These are phyloP conservation scores for Sinopyrophorus schimmeli DNA, from an alignment of 2,888 invertebrate genomes.

Conservation along the genomic window DNA sequence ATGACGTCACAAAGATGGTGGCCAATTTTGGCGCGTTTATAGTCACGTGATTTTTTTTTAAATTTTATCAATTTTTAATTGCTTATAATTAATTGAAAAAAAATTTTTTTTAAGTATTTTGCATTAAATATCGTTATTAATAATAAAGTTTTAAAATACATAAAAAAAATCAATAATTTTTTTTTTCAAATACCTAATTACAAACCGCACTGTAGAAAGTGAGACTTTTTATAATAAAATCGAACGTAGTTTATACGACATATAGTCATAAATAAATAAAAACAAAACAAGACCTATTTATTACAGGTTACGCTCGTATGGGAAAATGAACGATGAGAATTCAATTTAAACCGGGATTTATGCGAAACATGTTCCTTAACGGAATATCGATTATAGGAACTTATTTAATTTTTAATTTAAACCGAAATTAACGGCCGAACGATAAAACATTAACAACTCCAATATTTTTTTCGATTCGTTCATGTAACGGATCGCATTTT, in stretches of 20 bases:
- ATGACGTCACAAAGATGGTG: too few relatives aligned
- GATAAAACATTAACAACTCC: conserved; percentile 13
- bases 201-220: conserved; percentile 41
- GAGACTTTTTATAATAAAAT: conserved; percentile 40
- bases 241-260: conserved; percentile 32
- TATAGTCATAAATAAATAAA: conserved; percentile 35
- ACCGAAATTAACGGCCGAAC: conserved; percentile 21
- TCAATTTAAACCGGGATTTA: conserved; percentile 42
- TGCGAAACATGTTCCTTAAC: conserved; percentile 37
- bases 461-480: conserved; percentile 7
- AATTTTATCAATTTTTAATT: too few relatives aligned
- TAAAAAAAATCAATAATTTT: too few relatives aligned
- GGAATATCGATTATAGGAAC: conserved; percentile 23
- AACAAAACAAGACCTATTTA: conserved; percentile 32
- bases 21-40: too few relatives aligned
- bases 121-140: too few relatives aligned
- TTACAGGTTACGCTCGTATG: conserved; percentile 32
- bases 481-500: too few relatives aligned
- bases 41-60: too few relatives aligned
- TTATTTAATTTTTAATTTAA: conserved; percentile 28
- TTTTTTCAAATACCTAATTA: too few relatives aligned
- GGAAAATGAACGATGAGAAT: conserved; percentile 41
- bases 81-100: too few relatives aligned
- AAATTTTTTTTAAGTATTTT: too few relatives aligned
- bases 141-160: too few relatives aligned